phyloP scores from a whole-genome alignment of 2,888 invertebrate species.

The Corythucha ciliata region DNA sequence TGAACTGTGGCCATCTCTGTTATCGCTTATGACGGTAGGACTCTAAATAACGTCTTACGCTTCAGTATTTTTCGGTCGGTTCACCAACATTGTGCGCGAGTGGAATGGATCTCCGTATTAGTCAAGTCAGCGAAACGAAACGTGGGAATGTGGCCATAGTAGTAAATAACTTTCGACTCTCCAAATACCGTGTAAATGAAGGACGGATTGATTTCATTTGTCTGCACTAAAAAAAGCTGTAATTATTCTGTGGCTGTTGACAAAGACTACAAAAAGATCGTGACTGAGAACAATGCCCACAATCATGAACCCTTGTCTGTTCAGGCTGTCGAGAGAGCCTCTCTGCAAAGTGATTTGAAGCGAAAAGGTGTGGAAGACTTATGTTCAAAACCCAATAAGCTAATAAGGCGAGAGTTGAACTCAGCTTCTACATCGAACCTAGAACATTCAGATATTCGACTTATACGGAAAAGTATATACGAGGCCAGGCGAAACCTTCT shows the following conservation, averaged over 20 bases:
- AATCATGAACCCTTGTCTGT: neutral
- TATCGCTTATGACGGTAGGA: too few species aligned
- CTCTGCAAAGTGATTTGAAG: neutral
- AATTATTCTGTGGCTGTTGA: neutral
- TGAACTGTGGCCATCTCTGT: too few species aligned
- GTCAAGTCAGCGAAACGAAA: too few species aligned
- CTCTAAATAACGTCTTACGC: too few species aligned
- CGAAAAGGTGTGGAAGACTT: slow-evolving; percentile 1
- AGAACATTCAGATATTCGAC: neutral
- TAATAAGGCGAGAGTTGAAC: slow-evolving; percentile 1
- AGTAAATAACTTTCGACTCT: neutral
- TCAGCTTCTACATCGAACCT: slow-evolving; percentile 1
- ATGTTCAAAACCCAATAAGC: slow-evolving; percentile 5
- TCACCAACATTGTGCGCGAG: too few species aligned
- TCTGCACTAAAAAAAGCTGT: slow-evolving; percentile 8
- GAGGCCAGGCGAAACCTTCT: neutral
- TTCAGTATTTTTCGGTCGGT: too few species aligned
- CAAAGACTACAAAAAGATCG: slow-evolving; percentile 2
- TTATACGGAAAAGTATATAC: slow-evolving; percentile 3
- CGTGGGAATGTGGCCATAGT: neutral
- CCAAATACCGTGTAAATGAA: slow-evolving; percentile 5
- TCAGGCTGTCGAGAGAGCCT: slow-evolving; percentile 4
- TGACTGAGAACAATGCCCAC: neutral
- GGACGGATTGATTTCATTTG: neutral
- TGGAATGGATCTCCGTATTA: too few species aligned